phyloP scores from a whole-genome alignment of 2,797 vertebrate species.

The Pangasius sanitwongsei region DNA sequence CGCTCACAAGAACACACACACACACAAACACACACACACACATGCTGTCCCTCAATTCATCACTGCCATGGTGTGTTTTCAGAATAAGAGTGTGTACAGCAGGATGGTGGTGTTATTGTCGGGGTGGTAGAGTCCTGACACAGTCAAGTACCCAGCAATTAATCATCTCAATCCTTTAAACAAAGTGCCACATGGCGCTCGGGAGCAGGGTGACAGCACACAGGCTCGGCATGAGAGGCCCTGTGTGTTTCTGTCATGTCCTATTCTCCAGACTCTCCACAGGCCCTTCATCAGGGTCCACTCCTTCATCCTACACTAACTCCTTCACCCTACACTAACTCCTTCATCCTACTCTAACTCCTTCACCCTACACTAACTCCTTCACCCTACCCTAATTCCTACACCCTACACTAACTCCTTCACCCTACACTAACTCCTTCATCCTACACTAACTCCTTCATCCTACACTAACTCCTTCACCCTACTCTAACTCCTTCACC shows the following conservation, averaged over 20 bases:
- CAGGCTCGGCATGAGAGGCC: slow-evolving; percentile 69
- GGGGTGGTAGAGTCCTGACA: slow-evolving; percentile 74
- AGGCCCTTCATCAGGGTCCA: slow-evolving; percentile 46
- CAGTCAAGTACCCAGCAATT: slow-evolving; percentile 79
- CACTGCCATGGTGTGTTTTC: slow-evolving; percentile 44
- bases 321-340: neutral
- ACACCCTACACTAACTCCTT: neutral
- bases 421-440: neutral
- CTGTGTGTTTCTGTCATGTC: slow-evolving; percentile 73
- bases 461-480: neutral
- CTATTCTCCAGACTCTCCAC: slow-evolving; percentile 68
- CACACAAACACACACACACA: slow-evolving; percentile 6
- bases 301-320: neutral
- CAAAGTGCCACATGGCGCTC: slow-evolving; percentile 66
- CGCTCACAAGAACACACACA: slow-evolving; percentile 1
- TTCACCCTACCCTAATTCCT: neutral
- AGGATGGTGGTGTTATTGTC: slow-evolving; percentile 67
- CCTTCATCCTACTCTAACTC: neutral
- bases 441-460: neutral
- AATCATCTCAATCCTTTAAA: slow-evolving; percentile 76
- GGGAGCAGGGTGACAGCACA: slow-evolving; percentile 62
- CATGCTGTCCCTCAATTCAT: slow-evolving; percentile 33
- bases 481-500: neutral
- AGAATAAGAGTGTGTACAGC: neutral
- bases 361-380: neutral